phyloP scores from a whole-genome alignment of 2,113 vertebrate genomes.

The Bettongia penicillata region DNA sequence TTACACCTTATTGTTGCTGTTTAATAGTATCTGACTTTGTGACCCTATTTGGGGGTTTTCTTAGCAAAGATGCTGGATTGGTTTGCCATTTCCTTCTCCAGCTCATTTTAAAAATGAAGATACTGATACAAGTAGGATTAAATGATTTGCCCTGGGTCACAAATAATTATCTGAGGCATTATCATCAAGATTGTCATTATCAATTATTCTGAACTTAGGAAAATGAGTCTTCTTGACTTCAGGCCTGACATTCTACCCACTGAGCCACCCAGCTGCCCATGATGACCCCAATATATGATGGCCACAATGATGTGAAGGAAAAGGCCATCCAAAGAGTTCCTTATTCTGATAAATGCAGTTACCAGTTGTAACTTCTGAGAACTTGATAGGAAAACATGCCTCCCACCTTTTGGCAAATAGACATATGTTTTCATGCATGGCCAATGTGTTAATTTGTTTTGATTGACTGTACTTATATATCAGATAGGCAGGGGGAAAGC shows the following conservation, averaged over 20 bases:
- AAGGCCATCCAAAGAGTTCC: background rate
- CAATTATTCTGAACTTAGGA: background rate
- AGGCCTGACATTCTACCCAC: background rate
- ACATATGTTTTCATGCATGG: background rate
- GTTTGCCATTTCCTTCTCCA: background rate
- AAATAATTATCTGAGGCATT: background rate
- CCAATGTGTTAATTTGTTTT: background rate
- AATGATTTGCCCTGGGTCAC: background rate
- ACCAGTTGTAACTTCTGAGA: background rate
- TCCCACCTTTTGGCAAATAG: background rate
- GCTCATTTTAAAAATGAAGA: background rate
- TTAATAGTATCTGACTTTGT: background rate
- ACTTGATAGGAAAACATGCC: background rate
- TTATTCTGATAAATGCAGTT: background rate
- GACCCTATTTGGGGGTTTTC: background rate
- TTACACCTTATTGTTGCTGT: background rate
- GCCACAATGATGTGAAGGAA: background rate
- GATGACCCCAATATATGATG: background rate
- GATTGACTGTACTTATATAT: background rate
- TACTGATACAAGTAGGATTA: background rate
- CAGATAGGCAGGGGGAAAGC: background rate
- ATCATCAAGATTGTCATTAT: no score
- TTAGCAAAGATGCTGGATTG: background rate
- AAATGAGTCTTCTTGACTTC: no score
- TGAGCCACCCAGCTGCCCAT: background rate